Conservation (phyloP, 1,140 invertebrate species). For the Lysiphlebus fabarum region DNA sequence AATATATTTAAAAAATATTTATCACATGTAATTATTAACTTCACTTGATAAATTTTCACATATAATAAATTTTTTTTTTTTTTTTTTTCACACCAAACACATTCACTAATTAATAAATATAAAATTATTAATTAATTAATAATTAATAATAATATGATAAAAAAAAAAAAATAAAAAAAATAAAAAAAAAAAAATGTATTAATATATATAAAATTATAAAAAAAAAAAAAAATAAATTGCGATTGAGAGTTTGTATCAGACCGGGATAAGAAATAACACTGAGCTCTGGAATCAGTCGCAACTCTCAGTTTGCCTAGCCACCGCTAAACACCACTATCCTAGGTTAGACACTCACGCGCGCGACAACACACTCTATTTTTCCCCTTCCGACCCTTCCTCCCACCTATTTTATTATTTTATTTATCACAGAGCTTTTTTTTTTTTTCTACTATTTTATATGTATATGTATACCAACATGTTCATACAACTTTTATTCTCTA, state of each 20-base stretch:
- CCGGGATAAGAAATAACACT: conserved; percentile 40
- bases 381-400: conserved; percentile 10
- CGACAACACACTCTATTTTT: conserved; percentile 15
- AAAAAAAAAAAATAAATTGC: conserved; percentile 17
- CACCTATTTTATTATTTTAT: conserved; percentile 1
- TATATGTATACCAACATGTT: too few species aligned
- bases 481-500: conserved; percentile 3
- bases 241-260: conserved; percentile 26
- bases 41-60: neutral
- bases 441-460: too few species aligned
- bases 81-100: too few species aligned
- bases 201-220: conserved; percentile 1
- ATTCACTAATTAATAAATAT: too few species aligned
- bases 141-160: neutral
- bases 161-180: neutral
- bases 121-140: neutral
- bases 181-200: neutral
- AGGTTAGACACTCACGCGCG: conserved; percentile 39
- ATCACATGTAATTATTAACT: neutral
- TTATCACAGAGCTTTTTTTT: too few species aligned
- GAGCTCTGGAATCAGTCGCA: conserved; percentile 38
- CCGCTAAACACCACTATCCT: conserved; percentile 49
- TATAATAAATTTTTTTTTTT: too few species aligned
- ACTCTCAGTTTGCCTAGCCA: conserved; percentile 49
- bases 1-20: neutral